Base-by-base conservation (phyloP, 2,888 invertebrate genomes). In the Dolichopus griseipennis region DNA sequence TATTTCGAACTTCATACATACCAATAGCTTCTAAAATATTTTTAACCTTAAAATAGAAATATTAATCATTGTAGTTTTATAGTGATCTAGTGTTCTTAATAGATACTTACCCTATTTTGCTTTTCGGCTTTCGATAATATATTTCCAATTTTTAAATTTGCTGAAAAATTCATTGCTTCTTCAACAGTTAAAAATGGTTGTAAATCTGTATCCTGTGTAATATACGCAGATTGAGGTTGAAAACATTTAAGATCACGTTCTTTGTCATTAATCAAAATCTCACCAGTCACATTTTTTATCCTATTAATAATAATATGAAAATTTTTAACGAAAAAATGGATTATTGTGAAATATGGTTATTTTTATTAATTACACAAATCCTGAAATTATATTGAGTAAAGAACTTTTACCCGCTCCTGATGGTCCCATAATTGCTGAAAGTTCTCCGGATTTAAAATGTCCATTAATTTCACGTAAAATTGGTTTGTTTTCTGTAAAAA, bases 331-430 rank as follows among this genome's bases (percentile, higher is more conserved):
- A n/a, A n/a, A n/a, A n/a, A n/a, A n/a, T n/a, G n/a, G n/a, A n/a
- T 65, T 62, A 63, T 43, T 63, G 65, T 66, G 65, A 63, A n/a
- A n/a, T n/a, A n/a, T n/a, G n/a, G 72, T 69, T n/a, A n/a, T n/a
- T n/a, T n/a, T n/a, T n/a, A n/a, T n/a, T n/a, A 85, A 87, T 87
- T 85, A 94, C 94, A 88, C 91, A 82, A 93, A 95, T 74, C 95
- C 94, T 52, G 95, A 90, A 72, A 95, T 83, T 75, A 95, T 90
- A 80, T 95, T 92, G 86, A 95, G 89, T 70, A 95, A 85, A 2
- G 92, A 90, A 71, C 92, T 91, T 83, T 95, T 95, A 68, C 95
- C 92, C 12, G 91, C 92, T 18, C 95, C 95, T 0, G 93, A 91
- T 65, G 93, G 94, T 34, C 95, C 95, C 85, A 95, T 90, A 74